phyloP scores from a whole-genome alignment of 1,140 invertebrate species.

The Microplitis demolitor region DNA sequence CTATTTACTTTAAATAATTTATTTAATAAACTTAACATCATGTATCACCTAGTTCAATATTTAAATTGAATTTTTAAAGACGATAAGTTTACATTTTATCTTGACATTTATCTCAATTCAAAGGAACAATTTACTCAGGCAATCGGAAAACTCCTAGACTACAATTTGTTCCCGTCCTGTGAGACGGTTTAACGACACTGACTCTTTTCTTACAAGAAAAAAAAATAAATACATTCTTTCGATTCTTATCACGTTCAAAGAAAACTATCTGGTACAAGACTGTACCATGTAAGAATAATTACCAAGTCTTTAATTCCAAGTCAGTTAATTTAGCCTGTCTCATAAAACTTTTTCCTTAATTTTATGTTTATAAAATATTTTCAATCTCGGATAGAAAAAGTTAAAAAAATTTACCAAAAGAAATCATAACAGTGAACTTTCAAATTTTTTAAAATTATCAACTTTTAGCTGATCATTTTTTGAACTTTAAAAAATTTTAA shows the following conservation, averaged over 20 bases:
- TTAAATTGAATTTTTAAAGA: not conserved
- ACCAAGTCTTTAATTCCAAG: not conserved
- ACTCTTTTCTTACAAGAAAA: not conserved
- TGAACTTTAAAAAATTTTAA: too few species aligned
- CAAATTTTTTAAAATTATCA: too few species aligned
- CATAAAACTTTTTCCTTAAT: too few species aligned
- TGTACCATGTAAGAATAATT: not conserved
- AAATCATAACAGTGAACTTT: too few species aligned
- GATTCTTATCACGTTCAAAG: slow-evolving; percentile 5
- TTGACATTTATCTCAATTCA: slow-evolving; percentile 13
- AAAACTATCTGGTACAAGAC: too few species aligned
- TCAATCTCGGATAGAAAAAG: too few species aligned
- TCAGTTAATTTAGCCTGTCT: too few species aligned
- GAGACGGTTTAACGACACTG: slow-evolving; percentile 2
- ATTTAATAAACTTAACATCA: too few species aligned
- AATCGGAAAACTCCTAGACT: slow-evolving; percentile 13
- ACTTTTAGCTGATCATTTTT: too few species aligned
- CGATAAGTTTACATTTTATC: not conserved
- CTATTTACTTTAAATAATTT: too few species aligned
- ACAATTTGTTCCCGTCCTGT: not conserved
- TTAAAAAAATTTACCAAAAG: too few species aligned
- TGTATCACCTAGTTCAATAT: not conserved
- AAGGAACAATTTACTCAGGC: not conserved
- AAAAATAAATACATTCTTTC: not conserved
- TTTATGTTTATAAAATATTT: not conserved